A percentile compares a stretch with the other conserved stretches of the same genome.
These are phyloP conservation scores for Pseudochirops corinnae DNA, from an alignment of 2,797 vertebrate species.

Conservation along the genomic window DNA sequence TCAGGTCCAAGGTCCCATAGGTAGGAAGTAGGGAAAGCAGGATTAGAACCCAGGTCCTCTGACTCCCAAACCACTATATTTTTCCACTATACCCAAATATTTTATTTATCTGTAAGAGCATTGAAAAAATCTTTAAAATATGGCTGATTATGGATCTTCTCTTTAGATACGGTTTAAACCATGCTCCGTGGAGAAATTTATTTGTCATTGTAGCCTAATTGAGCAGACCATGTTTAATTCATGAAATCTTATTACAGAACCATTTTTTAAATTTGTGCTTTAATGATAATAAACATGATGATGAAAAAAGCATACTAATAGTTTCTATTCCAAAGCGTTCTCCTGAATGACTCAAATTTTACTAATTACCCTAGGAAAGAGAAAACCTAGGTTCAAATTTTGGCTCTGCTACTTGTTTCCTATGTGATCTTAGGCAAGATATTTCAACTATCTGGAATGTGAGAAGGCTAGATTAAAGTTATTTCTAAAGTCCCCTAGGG, in stretches of 20 bases:
- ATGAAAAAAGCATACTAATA: not conserved
- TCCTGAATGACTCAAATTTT: not conserved
- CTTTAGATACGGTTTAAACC: not conserved
- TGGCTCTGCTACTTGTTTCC: not conserved
- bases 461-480: not conserved
- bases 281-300: not conserved
- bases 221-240: not conserved
- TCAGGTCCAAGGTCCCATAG: not conserved
- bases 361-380: not conserved
- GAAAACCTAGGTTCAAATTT: not conserved
- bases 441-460: not conserved
- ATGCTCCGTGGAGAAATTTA: not conserved
- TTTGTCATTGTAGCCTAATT: slow-evolving; percentile 12
- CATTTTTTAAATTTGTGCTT: slow-evolving; percentile 16
- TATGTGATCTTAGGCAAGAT: not conserved
- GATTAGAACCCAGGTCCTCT: not conserved
- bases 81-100: not conserved
- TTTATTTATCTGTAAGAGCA: not conserved
- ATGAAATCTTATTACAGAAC: not conserved
- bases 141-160: not conserved
- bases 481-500: not conserved
- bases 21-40: not conserved
- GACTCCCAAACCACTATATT: not conserved
- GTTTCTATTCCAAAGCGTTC: not conserved
- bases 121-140: not conserved